Base-by-base conservation (phyloP, 1,140 invertebrate genomes). In the Drosophila micromelanica region DNA sequence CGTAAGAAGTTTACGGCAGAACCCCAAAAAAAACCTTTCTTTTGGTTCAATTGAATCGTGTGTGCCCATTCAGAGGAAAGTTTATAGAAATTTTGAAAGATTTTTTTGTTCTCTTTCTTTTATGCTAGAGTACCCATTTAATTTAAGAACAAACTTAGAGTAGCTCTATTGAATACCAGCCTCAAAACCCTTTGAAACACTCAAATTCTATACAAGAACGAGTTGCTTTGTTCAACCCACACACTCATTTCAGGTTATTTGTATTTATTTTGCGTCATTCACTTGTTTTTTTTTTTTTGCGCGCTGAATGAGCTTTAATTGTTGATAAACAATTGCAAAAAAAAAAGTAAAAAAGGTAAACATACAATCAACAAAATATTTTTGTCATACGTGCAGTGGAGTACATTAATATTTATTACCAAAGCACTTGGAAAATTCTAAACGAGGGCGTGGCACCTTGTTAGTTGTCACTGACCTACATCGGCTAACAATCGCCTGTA, bases 221-320 rank as follows among this genome's bases (percentile, higher is more conserved):
- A 35, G 64, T 64, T 45, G 59, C 71, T 75, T 79, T 71, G 71
- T 76, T 78, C 49, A 13, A 11, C n/a, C 20, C 27, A 15, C 54
- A 35, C 8, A 56, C 13, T 65, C 62, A 59, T 42, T 49, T 65
- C 20, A 5, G 1, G 3, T 17, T 40, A 67, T 40, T 57, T 12
- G 17, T 48, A 49, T 67, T 59, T 59, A 57, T 20, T 32, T 37
- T 51, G 55, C 15, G 15, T 51, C 55, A 72, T 62, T 60, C 67
- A 52, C 35, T 59, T 57, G 32, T 49, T 51, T 60, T 42, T n/a
- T n/a, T n/a, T n/a, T n/a, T n/a, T n/a, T n/a, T n/a, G n/a, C n/a
- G 12, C 9, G 54, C 27, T 84, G 76, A 84, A 82, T 84, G 80
- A n/a, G n/a, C 59, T 56, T 43, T 55, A 71, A 82, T 75, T 84